Percentiles rank a stretch among this genome's conserved stretches.
phyloP scores from a whole-genome alignment of 64 coral and sea anemone species.

The Actinia tenebrosa region DNA sequence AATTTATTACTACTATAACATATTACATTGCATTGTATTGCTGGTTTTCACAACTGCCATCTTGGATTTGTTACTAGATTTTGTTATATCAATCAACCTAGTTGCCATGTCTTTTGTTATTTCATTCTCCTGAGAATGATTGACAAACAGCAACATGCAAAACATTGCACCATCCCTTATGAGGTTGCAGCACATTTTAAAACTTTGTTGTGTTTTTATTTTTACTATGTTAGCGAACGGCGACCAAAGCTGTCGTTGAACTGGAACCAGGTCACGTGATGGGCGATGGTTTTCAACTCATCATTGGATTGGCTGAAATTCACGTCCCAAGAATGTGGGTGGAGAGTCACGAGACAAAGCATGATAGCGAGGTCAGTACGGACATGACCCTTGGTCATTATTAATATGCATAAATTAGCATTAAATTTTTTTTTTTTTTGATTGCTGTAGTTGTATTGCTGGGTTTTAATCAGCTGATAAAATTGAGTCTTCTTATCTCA shows the following conservation, averaged over 20 bases:
- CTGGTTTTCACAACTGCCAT: no score
- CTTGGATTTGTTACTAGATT: no score
- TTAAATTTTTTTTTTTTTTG: not conserved
- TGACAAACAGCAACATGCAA: no score
- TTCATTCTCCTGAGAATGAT: no score
- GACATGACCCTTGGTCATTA: not conserved
- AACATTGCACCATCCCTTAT: no score
- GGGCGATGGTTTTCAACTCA: conserved; percentile 70
- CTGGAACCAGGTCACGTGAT: conserved; percentile 54
- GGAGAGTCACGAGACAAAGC: conserved; percentile 42
- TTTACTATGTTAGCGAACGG: conserved; percentile 56
- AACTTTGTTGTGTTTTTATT: not conserved
- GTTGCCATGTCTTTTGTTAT: no score
- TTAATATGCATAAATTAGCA: not conserved
- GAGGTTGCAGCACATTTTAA: not conserved
- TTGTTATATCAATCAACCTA: no score
- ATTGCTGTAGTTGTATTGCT: not conserved
- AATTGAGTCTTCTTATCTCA: no score
- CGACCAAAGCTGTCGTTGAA: conserved; percentile 89
- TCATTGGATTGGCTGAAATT: conserved; percentile 86
- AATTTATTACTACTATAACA: no score
- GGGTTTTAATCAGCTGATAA: no score
- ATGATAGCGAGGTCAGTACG: conserved; percentile 61
- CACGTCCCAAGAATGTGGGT: conserved; percentile 98
- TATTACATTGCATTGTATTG: no score